These are phyloP conservation scores for Drepanosiphum platanoidis DNA, from an alignment of 2,888 invertebrate species.

Conservation along the genomic window DNA sequence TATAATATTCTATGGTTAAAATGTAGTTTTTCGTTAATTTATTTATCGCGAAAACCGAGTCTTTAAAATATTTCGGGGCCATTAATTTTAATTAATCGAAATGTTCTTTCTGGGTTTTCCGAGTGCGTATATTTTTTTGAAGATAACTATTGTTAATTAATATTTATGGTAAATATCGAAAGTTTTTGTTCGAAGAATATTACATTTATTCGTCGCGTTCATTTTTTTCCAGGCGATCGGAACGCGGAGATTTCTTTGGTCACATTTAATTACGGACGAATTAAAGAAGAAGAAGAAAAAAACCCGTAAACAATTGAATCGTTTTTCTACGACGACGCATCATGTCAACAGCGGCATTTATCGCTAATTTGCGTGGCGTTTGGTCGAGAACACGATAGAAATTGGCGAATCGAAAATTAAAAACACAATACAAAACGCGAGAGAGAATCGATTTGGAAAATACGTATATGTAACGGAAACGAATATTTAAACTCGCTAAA, in stretches of 20 bases:
- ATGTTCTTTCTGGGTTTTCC: not conserved
- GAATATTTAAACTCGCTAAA: not conserved
- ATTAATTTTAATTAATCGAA: conserved; percentile 32
- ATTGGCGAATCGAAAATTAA: not conserved
- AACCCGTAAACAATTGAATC: not conserved
- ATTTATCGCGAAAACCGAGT: not conserved
- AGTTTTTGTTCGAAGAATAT: not conserved
- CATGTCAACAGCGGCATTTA: not conserved
- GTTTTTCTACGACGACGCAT: no score
- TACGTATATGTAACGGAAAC: not conserved
- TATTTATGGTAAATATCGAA: conserved; percentile 35
- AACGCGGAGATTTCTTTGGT: not conserved
- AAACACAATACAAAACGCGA: not conserved
- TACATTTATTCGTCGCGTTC: not conserved
- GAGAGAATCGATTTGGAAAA: not conserved
- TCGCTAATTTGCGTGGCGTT: no score
- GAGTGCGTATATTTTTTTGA: no score
- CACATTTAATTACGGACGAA: not conserved
- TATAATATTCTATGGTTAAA: not conserved
- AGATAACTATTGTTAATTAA: conserved; percentile 40
- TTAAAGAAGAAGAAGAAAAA: not conserved
- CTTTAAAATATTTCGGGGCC: not conserved
- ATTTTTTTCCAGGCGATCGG: not conserved
- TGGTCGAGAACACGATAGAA: no score
- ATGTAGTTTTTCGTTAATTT: not conserved